Conservation (phyloP, 2,888 invertebrate genomes). For the Melipona bicolor region DNA sequence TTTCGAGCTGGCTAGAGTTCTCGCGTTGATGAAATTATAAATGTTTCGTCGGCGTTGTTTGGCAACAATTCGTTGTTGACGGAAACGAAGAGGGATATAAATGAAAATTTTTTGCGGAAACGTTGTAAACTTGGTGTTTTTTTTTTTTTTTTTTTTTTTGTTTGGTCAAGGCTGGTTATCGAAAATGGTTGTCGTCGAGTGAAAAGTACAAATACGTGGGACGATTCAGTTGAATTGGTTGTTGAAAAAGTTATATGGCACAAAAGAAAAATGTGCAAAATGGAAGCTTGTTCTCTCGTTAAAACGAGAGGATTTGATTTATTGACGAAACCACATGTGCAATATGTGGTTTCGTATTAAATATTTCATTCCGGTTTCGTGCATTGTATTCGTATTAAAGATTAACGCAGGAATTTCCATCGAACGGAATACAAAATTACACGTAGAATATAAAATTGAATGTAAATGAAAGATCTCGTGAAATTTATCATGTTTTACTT, state of each 20-base stretch:
- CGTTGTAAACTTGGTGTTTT: not conserved
- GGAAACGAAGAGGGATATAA: not conserved
- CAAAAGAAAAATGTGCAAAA: not conserved
- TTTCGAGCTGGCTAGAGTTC: not conserved
- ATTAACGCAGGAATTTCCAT: not conserved
- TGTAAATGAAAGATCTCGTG: too few relatives aligned
- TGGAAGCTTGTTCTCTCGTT: not conserved
- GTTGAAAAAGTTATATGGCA: not conserved
- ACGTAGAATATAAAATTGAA: not conserved
- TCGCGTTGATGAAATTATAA: slow-evolving; percentile 19
- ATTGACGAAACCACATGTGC: not conserved
- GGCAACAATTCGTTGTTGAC: not conserved
- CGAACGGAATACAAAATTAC: not conserved
- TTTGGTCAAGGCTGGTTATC: too few relatives aligned
- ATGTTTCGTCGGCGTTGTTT: not conserved
- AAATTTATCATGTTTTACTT: not conserved
- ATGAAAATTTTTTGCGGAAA: not conserved
- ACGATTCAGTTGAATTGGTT: not conserved
- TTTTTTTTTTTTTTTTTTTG: too few relatives aligned
- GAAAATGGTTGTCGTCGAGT: not conserved
- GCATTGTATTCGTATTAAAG: not conserved
- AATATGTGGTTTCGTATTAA: not conserved
- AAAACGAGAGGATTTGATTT: not conserved
- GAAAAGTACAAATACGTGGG: not conserved
- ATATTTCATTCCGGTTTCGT: too few relatives aligned